Evolutionary conservation across 2,888 invertebrate species (phyloP).

Genomic region (Parascotia fuliginaria): DNA sequence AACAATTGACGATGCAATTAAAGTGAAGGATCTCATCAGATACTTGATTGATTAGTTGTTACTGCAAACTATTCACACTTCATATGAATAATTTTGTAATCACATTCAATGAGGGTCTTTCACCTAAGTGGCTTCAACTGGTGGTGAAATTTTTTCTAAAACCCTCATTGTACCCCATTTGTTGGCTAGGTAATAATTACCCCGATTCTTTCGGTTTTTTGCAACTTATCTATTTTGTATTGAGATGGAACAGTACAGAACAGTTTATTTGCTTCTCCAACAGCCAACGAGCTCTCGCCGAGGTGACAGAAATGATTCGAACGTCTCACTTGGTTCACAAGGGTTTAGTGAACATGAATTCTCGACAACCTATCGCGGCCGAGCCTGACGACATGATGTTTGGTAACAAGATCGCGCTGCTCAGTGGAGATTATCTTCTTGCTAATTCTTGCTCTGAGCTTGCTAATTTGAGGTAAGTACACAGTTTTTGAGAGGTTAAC

Average conservation of each 20-base stretch:
- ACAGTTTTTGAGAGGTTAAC: too few species aligned
- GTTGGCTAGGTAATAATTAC: too few species aligned
- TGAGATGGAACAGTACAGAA: too few species aligned
- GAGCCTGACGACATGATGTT: conserved; percentile 93
- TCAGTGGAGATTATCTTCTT: conserved; percentile 96
- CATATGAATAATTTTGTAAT: too few species aligned
- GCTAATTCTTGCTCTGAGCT: conserved; percentile 95
- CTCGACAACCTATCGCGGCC: conserved; percentile 83
- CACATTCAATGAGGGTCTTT: too few species aligned
- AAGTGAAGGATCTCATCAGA: conserved; percentile 4
- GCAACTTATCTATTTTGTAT: too few species aligned
- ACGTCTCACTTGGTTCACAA: conserved; percentile 97
- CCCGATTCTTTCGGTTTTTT: too few species aligned
- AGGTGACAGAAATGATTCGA: conserved; percentile 98
- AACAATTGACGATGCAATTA: conserved; percentile 15
- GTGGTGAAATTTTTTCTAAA: too few species aligned
- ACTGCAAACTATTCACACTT: too few species aligned
- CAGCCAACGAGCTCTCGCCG: conserved; percentile 94
- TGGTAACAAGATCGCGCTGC: conserved; percentile 97
- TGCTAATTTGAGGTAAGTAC: conserved; percentile 89
- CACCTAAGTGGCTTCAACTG: too few species aligned
- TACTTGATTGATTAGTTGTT: background rate
- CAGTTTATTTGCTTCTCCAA: background rate
- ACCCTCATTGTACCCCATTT: too few species aligned
- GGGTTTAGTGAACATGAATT: conserved; percentile 93